Conservation (phyloP, 2,113 vertebrate genomes). For the Tyto alba region DNA sequence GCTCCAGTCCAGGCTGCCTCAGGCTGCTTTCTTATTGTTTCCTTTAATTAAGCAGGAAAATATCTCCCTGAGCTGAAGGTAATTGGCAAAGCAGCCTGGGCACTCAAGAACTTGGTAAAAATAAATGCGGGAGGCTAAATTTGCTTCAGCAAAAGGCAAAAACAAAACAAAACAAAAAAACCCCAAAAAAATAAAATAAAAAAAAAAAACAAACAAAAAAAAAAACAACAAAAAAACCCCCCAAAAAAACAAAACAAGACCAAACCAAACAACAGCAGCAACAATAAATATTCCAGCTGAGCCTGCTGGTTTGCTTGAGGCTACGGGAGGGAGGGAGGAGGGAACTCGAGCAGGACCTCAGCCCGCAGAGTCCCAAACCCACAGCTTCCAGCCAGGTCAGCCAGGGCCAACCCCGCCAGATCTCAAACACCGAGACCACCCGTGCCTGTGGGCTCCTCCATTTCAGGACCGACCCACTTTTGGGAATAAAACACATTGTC, state of each 20-base stretch:
- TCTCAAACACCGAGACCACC: background rate
- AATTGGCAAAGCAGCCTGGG: background rate
- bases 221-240: too few relatives aligned
- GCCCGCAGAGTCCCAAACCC: rapidly evolving
- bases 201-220: too few relatives aligned
- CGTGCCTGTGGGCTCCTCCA: rapidly evolving
- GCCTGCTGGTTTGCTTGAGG: background rate
- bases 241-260: too few relatives aligned
- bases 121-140: background rate
- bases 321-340: background rate
- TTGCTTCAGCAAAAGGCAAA: background rate
- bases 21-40: background rate
- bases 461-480: rapidly evolving
- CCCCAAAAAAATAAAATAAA: too few relatives aligned
- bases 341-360: background rate
- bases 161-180: too few relatives aligned
- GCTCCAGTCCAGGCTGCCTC: background rate
- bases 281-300: background rate
- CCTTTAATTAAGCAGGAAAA: background rate
- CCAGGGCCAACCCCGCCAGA: rapidly evolving
- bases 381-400: background rate
- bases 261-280: background rate
- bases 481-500: rapidly evolving
- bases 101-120: background rate
- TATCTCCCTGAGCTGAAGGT: background rate